phyloP scores from a whole-genome alignment of 2,797 vertebrate species.

The Atherinosoma microstoma region DNA sequence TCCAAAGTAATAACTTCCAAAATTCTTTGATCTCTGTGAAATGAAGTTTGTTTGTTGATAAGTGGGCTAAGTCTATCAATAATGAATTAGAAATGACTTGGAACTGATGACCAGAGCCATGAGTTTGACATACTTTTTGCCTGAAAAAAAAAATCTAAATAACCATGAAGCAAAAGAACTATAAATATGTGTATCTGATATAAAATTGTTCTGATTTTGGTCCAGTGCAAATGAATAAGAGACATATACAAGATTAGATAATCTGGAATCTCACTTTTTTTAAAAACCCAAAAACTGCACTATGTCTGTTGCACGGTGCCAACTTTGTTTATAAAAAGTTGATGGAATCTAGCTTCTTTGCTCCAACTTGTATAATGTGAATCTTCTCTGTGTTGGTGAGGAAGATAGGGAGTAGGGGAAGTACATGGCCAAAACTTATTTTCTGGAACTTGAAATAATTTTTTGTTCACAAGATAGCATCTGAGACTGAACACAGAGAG shows the following conservation, averaged over 20 bases:
- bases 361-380: conserved; percentile 30
- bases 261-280: conserved; percentile 53
- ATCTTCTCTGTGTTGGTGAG: conserved; percentile 36
- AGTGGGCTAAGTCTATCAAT: not conserved
- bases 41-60: not conserved
- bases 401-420: conserved; percentile 18
- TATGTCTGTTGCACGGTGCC: conserved; percentile 57
- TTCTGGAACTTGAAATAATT: conserved; percentile 1
- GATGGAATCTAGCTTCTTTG: conserved; percentile 53
- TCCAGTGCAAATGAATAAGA: conserved; percentile 50
- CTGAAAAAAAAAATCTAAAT: conserved; percentile 1
- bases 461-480: conserved; percentile 6
- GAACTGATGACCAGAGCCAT: not conserved
- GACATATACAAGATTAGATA: conserved; percentile 52
- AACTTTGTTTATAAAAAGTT: conserved; percentile 54
- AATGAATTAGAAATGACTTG: conserved; percentile 4
- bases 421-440: not conserved
- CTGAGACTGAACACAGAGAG: not conserved
- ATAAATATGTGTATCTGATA: conserved; percentile 8
- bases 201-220: conserved; percentile 26
- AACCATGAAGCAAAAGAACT: not conserved
- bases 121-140: not conserved
- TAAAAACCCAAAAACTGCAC: conserved; percentile 34
- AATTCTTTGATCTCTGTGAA: not conserved
- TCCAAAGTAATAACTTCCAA: not conserved